These are phyloP conservation scores for Halisarca cf. caerulea DNA, from an alignment of 37 sponge, comb jelly and placozoan genomes.

Conservation along the genomic window DNA sequence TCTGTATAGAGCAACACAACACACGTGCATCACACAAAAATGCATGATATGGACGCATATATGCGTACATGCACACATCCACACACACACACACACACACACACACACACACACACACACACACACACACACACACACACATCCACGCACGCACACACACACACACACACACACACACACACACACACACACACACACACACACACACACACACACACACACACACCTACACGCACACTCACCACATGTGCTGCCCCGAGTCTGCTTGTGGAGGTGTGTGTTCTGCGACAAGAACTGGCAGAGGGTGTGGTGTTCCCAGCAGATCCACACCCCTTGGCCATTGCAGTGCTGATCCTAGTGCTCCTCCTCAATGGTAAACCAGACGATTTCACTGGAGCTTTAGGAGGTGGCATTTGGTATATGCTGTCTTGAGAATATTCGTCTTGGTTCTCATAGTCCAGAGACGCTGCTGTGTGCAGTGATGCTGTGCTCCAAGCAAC, in stretches of 20 bases:
- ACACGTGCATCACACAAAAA: no score
- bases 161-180: no score
- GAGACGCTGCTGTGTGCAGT: not conserved
- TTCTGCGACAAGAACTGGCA: not conserved
- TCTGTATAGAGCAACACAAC: not conserved
- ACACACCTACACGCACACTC: no score
- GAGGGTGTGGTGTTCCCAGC: not conserved
- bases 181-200: no score
- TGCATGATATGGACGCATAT: no score
- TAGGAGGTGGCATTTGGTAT: slow-evolving; percentile 11
- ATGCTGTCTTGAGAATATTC: not conserved
- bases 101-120: no score
- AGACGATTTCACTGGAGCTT: slow-evolving; percentile 7
- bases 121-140: no score
- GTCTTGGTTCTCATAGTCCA: not conserved
- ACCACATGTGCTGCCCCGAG: not conserved
- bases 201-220: no score
- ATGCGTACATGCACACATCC: no score
- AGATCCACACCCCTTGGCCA: not conserved
- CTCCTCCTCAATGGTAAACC: slow-evolving; percentile 23
- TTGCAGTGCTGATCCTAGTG: slow-evolving; percentile 15
- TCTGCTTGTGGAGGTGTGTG: not conserved
- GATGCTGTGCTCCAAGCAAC: slow-evolving; percentile 18
- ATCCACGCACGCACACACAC: no score
- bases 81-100: no score